phyloP scores from a whole-genome alignment of 2,888 invertebrate genomes.

The Tortrix viridana region DNA sequence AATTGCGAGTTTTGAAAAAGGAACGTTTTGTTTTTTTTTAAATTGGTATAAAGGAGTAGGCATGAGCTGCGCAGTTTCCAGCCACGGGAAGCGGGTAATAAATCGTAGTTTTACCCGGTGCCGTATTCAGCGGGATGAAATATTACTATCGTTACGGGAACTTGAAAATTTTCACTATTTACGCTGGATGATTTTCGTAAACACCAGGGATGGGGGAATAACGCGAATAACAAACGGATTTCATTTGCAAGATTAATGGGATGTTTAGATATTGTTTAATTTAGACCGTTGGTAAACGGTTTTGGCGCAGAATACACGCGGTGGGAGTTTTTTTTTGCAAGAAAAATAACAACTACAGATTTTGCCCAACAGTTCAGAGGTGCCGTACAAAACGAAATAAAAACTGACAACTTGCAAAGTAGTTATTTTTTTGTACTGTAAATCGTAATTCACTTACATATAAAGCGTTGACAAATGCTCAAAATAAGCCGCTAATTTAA shows the following conservation, averaged over 20 bases:
- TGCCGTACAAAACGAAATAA: too few species aligned
- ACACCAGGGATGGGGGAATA: conserved; percentile 25
- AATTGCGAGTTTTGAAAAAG: conserved; percentile 12
- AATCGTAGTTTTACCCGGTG: conserved; percentile 36
- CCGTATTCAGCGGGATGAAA: conserved; percentile 36
- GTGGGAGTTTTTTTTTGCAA: too few species aligned
- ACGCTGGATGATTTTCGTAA: conserved; percentile 36
- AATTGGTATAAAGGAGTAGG: conserved; percentile 32
- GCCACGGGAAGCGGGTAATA: conserved; percentile 32
- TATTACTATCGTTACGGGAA: conserved; percentile 36
- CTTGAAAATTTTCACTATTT: conserved; percentile 38
- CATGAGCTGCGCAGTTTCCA: conserved; percentile 15
- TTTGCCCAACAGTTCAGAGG: too few species aligned
- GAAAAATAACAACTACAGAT: too few species aligned
- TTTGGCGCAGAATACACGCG: too few species aligned
- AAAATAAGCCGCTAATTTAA: too few species aligned
- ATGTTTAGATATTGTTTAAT: conserved; percentile 11
- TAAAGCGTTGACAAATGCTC: too few species aligned
- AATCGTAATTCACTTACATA: too few species aligned
- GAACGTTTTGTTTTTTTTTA: conserved; percentile 30
- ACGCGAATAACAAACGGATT: conserved; percentile 23
- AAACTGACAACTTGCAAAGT: too few species aligned
- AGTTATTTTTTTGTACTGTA: too few species aligned
- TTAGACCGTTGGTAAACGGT: not conserved
- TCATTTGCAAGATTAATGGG: conserved; percentile 5